Conservation (phyloP, 2,888 invertebrate genomes). For the Entomobrya multifasciata region DNA sequence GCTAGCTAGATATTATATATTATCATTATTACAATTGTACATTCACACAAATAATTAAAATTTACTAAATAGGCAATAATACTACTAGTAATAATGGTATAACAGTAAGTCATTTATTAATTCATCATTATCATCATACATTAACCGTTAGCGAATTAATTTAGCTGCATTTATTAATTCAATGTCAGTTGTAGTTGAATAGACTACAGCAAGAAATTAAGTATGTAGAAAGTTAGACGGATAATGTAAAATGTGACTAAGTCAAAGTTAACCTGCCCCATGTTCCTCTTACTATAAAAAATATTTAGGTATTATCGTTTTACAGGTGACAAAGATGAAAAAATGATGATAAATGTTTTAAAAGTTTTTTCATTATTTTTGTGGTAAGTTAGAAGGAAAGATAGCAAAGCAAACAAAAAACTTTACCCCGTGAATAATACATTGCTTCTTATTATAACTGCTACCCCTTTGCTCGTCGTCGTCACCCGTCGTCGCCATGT, state of each 20-base stretch:
- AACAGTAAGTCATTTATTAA: constrained; percentile 38
- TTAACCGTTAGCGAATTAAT: constrained; percentile 5
- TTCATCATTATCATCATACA: neutral
- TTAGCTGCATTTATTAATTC: constrained; percentile 37
- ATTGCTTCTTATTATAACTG: neutral
- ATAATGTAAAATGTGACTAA: constrained; percentile 76
- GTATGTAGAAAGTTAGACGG: neutral
- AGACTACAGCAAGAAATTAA: neutral
- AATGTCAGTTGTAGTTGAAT: neutral
- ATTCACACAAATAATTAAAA: neutral
- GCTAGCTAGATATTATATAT: constrained; percentile 11
- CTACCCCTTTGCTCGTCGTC: neutral
- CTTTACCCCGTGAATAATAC: constrained; percentile 29
- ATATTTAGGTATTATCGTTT: constrained; percentile 34
- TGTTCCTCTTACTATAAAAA: constrained; percentile 69
- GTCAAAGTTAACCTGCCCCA: constrained; percentile 75
- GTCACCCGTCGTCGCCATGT: constrained; percentile 8
- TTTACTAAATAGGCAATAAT: too few species aligned
- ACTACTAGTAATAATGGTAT: neutral
- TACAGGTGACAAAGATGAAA: constrained; percentile 29
- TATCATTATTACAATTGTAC: neutral
- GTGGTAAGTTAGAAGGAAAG: constrained; percentile 14
- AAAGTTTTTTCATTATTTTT: constrained; percentile 38
- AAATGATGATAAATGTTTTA: neutral
- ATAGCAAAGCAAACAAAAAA: constrained; percentile 8